Evolutionary conservation across 2,113 vertebrate genomes (phyloP), one percentile per base, ranked within the genome.

Genomic region (Conger conger): DNA sequence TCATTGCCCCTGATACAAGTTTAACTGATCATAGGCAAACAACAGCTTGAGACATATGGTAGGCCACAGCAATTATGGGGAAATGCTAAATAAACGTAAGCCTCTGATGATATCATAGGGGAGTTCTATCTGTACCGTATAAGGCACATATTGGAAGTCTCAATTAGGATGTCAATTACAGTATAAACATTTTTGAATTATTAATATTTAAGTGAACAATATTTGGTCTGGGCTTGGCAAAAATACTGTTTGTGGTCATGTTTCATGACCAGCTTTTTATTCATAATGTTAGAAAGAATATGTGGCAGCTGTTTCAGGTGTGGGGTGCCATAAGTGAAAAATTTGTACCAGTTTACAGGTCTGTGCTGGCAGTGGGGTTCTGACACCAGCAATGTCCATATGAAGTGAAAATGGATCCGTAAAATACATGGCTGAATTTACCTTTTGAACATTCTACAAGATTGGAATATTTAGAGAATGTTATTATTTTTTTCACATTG

Each of bases 1-100:
- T 35, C 81, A 82, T 57, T 33, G 36, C 54, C 50, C 81, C 68
- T 82, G 50, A 60, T 82, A 63, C 50, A 82, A 60, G 45, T 82
- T 36, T 35, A 82, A 60, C 35, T 63, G 30, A 57, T 82, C 30
- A 36, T 37, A 36, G 54, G 53, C 30, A 82, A 57, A 82, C 13
- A 53, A 13, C 53, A 35, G 27, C 81, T 82, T 57, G 15, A 82
- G 35, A 54, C 53, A 60, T 23, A 60, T 82, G 53, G 35, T 16
- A 37, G 53, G 7, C 8, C 23, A 60, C n/a, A 38, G 30, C 81
- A 82, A 11, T 35, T 60, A 60, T 36, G 54, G 18, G 13, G 15
- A 82, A 18, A 60, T 82, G 30, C 35, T 35, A 60, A 60, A 60
- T 3, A 60, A 36, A 60, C 8, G 8, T n/a, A 37, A 8, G n/a